phyloP scores from a whole-genome alignment of 2,888 invertebrate genomes.

The Lampropteryx suffumata region DNA sequence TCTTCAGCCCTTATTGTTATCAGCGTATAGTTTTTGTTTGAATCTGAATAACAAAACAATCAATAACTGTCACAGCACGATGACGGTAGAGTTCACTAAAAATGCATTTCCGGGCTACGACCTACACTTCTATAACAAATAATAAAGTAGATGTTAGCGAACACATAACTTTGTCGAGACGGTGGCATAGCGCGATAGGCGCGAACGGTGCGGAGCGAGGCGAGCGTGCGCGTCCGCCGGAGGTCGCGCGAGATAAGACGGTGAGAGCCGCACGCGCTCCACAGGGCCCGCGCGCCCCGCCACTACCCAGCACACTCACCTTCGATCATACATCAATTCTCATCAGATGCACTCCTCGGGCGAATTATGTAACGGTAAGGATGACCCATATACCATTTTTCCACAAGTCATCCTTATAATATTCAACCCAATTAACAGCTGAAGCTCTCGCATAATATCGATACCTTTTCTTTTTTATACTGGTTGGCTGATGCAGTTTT shows the following conservation, averaged over 20 bases:
- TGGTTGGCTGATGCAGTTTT: not conserved
- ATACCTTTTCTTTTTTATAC: not conserved
- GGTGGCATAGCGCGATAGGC: conserved; percentile 71
- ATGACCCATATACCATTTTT: conserved; percentile 59
- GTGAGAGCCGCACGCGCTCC: conserved; percentile 78
- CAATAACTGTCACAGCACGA: conserved; percentile 40
- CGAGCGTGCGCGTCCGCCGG: conserved; percentile 78
- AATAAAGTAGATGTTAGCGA: conserved; percentile 57
- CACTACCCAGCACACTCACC: conserved; percentile 58
- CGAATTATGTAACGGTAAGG: conserved; percentile 75
- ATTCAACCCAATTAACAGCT: not conserved
- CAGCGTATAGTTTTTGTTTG: conserved; percentile 32
- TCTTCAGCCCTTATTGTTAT: no score
- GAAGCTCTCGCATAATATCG: not conserved
- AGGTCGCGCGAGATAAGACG: conserved; percentile 82
- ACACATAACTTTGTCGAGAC: conserved; percentile 61
- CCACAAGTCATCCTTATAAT: conserved; percentile 25
- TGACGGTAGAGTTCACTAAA: conserved; percentile 49
- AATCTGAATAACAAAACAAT: conserved; percentile 19
- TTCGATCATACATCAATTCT: conserved; percentile 70
- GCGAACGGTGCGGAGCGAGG: conserved; percentile 61
- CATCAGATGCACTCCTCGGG: conserved; percentile 68
- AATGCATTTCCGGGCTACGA: conserved; percentile 62
- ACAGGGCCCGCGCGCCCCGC: conserved; percentile 60
- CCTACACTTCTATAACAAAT: conserved; percentile 63